phyloP scores from a whole-genome alignment of 2,888 invertebrate species.

The Galerucella nymphaeae region DNA sequence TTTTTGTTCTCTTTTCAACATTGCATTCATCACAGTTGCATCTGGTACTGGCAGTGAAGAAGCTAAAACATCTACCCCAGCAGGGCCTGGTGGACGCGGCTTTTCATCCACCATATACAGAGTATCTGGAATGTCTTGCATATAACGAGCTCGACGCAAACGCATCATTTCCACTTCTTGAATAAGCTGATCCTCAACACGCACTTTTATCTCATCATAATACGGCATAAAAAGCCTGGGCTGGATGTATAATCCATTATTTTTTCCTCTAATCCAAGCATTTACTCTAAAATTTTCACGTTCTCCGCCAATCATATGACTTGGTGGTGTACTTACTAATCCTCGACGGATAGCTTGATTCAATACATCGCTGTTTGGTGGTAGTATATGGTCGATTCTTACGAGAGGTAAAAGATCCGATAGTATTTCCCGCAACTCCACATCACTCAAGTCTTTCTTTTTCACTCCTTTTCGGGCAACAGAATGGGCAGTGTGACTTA shows the following conservation, averaged over 20 bases:
- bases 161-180: conserved; percentile 72
- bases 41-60: conserved; percentile 81
- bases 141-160: conserved; percentile 69
- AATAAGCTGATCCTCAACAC: conserved; percentile 85
- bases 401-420: conserved; percentile 87
- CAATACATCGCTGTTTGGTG: conserved; percentile 83
- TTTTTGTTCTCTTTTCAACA: conserved; percentile 88
- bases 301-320: conserved; percentile 86
- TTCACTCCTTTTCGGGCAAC: conserved; percentile 87
- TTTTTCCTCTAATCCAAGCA: conserved; percentile 84
- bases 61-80: conserved; percentile 73
- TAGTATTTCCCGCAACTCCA: conserved; percentile 85
- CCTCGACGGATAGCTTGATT: conserved; percentile 78
- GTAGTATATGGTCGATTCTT: conserved; percentile 89
- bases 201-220: conserved; percentile 91
- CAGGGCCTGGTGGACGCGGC: conserved; percentile 62
- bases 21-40: conserved; percentile 78
- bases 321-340: conserved; percentile 83
- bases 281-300: conserved; percentile 74
- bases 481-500: conserved; percentile 93
- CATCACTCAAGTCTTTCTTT: conserved; percentile 85
- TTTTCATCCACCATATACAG: conserved; percentile 81
- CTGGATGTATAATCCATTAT: conserved; percentile 80
- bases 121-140: conserved; percentile 91
- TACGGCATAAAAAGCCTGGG: conserved; percentile 95